Evolutionary conservation across 1,140 invertebrate species (phyloP), one percentile per base, ranked within the genome.

Genomic region (Macrosteles quadrilineatus): DNA sequence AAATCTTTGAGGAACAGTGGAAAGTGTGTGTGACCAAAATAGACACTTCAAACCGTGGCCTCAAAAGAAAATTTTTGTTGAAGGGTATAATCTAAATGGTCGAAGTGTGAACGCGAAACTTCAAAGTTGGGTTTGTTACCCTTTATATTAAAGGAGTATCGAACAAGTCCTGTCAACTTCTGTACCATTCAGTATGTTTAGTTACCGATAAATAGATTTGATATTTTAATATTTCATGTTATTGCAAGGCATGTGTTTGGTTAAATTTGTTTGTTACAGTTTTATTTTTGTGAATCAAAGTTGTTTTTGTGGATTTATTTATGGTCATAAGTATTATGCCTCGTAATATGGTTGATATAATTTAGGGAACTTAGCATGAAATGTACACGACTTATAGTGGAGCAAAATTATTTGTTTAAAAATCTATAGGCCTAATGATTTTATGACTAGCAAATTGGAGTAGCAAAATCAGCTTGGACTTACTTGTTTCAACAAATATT

Each of bases 11-110:
- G 67, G 81, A 83, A 67, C 79, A 79, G 30, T 84, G 83, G 82
- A 84, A 83, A 71, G 82, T 82, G 75, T 84, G 83, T 71, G 82
- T 84, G 19, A 84, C 82, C 0, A 83, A 83, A 77, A 84, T 84
- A 68, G 83, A 84, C 73, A 83, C 82, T n/a, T 82, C 82, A 57
- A 84, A 84, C 76, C 75, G 83, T 64, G 83, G 82, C 27, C 75
- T 84, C 47, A 84, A 84, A 70, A 80, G 82, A 77, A 83, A 83
- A 57, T 69, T 66, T 27, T 19, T 66, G 17, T 27, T 66, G 19
- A 66, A 66, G 23, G 63, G 63, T 17, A 66, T 66, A 23, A 27
- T 66, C 6, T 66, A 43, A 43, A 29, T 6, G 17, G 9, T 43
- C 9, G 9, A 43, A 43, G 17, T 43, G 17, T 11, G n/a, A n/a